These are phyloP conservation scores for Chiroxiphia lanceolata DNA, from an alignment of 2,797 vertebrate genomes.

Conservation along the genomic window DNA sequence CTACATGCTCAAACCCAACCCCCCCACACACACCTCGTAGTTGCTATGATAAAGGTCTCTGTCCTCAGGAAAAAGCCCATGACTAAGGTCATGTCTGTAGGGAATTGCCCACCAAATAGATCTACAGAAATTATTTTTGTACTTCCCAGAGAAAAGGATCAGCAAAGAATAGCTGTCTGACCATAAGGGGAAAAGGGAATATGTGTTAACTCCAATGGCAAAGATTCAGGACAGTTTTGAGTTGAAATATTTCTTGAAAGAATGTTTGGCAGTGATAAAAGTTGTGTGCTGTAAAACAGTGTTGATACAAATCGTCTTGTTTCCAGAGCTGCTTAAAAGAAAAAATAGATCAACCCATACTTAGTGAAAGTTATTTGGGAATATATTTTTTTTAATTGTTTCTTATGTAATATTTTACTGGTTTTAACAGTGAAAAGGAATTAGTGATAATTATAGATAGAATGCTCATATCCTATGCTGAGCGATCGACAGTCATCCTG, in stretches of 20 bases:
- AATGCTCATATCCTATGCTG: not conserved
- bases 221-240: not conserved
- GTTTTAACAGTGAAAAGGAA: not conserved
- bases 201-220: not conserved
- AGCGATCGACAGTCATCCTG: not conserved
- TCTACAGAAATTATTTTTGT: constrained; percentile 3
- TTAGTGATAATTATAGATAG: not conserved
- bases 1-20: not conserved
- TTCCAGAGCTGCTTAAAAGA: constrained; percentile 14
- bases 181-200: not conserved
- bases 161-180: not conserved
- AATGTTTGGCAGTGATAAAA: constrained; percentile 9
- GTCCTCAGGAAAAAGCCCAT: not conserved
- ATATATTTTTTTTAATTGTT: not conserved
- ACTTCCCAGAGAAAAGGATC: not conserved
- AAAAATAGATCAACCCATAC: not conserved
- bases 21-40: not conserved
- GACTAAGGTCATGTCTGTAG: not conserved
- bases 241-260: constrained; percentile 16
- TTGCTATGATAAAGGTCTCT: not conserved
- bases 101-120: not conserved
- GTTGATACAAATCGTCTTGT: not conserved
- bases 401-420: not conserved
- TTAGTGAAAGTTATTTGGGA: not conserved
- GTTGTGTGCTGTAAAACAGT: not conserved